Base-by-base conservation (phyloP, 2,888 invertebrate species). In the Chloroclystis v-ata region DNA sequence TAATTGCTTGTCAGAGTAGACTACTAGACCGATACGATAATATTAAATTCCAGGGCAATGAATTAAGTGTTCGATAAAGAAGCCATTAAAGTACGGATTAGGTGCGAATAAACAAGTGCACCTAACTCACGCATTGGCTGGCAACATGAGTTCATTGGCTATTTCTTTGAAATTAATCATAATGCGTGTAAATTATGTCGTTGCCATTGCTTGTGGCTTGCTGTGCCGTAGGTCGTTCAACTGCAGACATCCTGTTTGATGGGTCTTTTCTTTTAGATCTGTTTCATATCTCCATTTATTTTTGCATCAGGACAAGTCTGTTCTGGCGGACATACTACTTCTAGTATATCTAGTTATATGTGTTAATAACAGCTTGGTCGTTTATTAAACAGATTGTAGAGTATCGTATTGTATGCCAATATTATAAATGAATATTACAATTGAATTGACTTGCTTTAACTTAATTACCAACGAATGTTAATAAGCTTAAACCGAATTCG, bases 161-260 rank as follows among this genome's bases (percentile, higher is more conserved):
- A 64, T 56, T 59, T n/a, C n/a, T n/a, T n/a, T n/a, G n/a, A 57
- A 62, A 59, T 72, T 69, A 73, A 69, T 78, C 69, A 72, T 63
- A 65, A 46, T 61, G 61, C 60, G 61, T 69, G 72, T 61, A 65
- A 65, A 71, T 46, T 68, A 68, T 63, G 63, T 61, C 62, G 60
- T 65, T 63, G 69, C 66, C 67, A 72, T 68, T 59, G 69, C 56
- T 58, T 59, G 66, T 67, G 65, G 67, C 65, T 69, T 63, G 50
- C 32, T 50, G 58, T 61, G 72, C 33, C 46, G 57, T 60, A 72
- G 82, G 78, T 79, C 81, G 61, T 83, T 83, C 73, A 84, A 79
- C 83, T 61, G 55, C 56, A 60, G 61, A 68, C 70, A 75, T 82
- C 77, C 75, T 78, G 74, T 67, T 67, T 60, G 51, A 65, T 59